phyloP scores from a whole-genome alignment of 2,113 vertebrate species.

The Albula glossodonta region DNA sequence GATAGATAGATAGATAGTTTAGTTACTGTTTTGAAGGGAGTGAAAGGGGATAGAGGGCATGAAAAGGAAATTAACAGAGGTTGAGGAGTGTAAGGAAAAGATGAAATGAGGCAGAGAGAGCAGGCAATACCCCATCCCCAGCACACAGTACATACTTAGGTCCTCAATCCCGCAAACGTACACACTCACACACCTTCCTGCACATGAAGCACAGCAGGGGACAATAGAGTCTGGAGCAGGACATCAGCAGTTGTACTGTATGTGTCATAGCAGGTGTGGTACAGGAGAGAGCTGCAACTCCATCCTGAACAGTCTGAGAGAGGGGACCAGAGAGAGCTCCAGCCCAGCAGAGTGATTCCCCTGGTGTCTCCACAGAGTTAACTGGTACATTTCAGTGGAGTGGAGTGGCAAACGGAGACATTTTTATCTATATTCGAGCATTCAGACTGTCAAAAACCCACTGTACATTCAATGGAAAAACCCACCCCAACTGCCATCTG shows the following conservation, averaged over 20 bases:
- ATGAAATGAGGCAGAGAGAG: conserved; percentile 4
- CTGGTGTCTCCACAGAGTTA: conserved; percentile 56
- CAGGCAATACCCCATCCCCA: background rate
- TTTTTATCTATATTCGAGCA: too few relatives aligned
- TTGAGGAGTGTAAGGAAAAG: conserved; percentile 1
- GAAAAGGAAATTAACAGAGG: background rate
- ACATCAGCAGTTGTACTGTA: too few relatives aligned
- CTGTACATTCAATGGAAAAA: too few relatives aligned
- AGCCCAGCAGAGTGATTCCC: conserved; percentile 51
- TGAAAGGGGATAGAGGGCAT: background rate
- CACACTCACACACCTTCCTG: background rate
- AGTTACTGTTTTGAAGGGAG: conserved; percentile 15
- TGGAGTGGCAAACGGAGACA: too few relatives aligned
- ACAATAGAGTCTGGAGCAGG: too few relatives aligned
- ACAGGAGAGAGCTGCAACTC: too few relatives aligned
- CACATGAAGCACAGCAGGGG: background rate
- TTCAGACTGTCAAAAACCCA: too few relatives aligned
- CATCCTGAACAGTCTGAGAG: too few relatives aligned
- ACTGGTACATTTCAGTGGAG: conserved; percentile 11
- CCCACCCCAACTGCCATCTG: too few relatives aligned
- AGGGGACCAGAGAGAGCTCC: too few relatives aligned
- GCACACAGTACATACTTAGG: conserved; percentile 5
- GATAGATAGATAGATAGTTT: background rate
- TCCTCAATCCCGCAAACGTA: conserved; percentile 23
- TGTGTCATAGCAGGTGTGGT: too few relatives aligned